Percentiles rank a stretch among this genome's conserved stretches.
These are phyloP conservation scores for Brachirus orientalis DNA, from an alignment of 2,113 vertebrate species.

Conservation along the genomic window DNA sequence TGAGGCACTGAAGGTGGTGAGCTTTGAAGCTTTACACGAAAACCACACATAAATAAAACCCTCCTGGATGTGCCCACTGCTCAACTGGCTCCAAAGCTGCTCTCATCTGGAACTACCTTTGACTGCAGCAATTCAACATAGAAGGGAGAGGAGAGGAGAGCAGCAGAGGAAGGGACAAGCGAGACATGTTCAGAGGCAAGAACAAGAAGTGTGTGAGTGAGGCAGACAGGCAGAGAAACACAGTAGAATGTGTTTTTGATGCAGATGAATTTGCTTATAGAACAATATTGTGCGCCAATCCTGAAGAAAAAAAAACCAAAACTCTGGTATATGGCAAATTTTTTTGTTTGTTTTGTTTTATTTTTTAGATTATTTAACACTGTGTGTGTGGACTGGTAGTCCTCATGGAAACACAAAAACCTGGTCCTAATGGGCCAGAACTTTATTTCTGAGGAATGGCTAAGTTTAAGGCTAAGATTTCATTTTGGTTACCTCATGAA, in stretches of 20 bases:
- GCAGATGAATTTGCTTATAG: slow-evolving; percentile 44
- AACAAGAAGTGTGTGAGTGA: slow-evolving; percentile 9
- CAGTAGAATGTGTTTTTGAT: slow-evolving; percentile 33
- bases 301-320: too few species aligned
- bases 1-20: slow-evolving; percentile 55
- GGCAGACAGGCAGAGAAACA: slow-evolving; percentile 21
- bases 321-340: too few species aligned
- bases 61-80: slow-evolving; percentile 55
- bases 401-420: too few species aligned
- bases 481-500: too few species aligned
- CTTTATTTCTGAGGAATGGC: too few species aligned
- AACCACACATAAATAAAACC: slow-evolving; percentile 61
- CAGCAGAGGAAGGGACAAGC: slow-evolving; percentile 1
- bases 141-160: slow-evolving; percentile 2
- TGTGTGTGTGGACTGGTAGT: too few species aligned
- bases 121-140: slow-evolving; percentile 63
- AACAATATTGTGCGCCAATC: slow-evolving; percentile 20
- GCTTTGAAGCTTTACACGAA: slow-evolving; percentile 69
- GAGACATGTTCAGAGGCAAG: slow-evolving; percentile 19
- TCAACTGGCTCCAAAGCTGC: slow-evolving; percentile 62
- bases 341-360: too few species aligned
- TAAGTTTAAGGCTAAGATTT: too few species aligned
- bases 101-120: slow-evolving; percentile 63
- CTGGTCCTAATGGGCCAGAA: too few species aligned
- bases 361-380: too few species aligned